A percentile compares a stretch with the other conserved stretches of the same genome.
These are phyloP conservation scores for Sphaerophoria rueppellii DNA, from an alignment of 2,888 invertebrate species.

Conservation along the genomic window DNA sequence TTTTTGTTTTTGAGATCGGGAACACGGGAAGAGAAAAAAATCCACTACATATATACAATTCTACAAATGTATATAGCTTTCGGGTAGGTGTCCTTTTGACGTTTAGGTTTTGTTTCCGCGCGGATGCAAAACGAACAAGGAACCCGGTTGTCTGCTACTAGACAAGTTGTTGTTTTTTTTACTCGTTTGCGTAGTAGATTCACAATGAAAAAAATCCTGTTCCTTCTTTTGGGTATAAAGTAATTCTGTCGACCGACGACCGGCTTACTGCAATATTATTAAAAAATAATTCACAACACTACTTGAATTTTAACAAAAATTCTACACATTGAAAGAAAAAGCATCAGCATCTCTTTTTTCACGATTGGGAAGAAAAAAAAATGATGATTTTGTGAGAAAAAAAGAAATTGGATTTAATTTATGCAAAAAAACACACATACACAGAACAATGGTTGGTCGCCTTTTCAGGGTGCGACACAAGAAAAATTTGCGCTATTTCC, in stretches of 20 bases:
- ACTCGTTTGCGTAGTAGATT: background rate
- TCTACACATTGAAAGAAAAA: constrained; percentile 23
- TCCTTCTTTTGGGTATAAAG: background rate
- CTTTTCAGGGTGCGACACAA: constrained; percentile 67
- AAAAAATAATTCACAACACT: constrained; percentile 30
- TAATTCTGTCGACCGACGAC: constrained; percentile 19
- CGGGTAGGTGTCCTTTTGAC: constrained; percentile 62
- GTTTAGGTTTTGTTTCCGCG: constrained; percentile 52
- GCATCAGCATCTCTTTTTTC: constrained; percentile 11
- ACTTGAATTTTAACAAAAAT: background rate
- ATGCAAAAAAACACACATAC: constrained; percentile 50
- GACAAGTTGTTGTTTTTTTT: constrained; percentile 36
- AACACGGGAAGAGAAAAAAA: background rate
- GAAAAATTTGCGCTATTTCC: constrained; percentile 3
- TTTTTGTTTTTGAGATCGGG: constrained; percentile 21
- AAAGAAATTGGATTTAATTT: constrained; percentile 29
- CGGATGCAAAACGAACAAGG: constrained; percentile 29
- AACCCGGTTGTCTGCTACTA: constrained; percentile 22
- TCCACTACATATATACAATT: constrained; percentile 27
- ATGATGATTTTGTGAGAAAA: constrained; percentile 21
- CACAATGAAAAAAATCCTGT: constrained; percentile 37
- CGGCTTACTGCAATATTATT: constrained; percentile 30
- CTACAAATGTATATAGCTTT: constrained; percentile 1
- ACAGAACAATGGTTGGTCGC: constrained; percentile 56
- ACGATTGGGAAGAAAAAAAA: constrained; percentile 11